Conservation (phyloP, 2,888 invertebrate genomes). For the Euplexia lucipara region DNA sequence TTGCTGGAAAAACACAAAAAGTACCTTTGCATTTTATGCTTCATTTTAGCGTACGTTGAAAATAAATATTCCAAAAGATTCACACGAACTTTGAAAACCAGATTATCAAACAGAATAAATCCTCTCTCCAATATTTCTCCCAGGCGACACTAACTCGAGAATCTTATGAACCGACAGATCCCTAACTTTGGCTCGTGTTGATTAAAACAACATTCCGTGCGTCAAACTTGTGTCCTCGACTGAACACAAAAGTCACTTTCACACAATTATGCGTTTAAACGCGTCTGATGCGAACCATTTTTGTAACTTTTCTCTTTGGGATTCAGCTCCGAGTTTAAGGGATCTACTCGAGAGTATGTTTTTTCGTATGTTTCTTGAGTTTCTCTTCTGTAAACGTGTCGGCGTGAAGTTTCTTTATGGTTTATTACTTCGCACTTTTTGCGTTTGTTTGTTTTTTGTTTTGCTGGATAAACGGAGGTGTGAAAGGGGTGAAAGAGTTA, state of each 20-base stretch:
- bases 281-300: conserved; percentile 65
- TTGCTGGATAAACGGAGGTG: conserved; percentile 19
- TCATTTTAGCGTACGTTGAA: not conserved
- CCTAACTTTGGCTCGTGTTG: conserved; percentile 72
- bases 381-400: conserved; percentile 52
- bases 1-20: not conserved
- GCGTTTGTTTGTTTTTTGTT: conserved; percentile 38
- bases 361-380: conserved; percentile 48
- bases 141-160: conserved; percentile 42
- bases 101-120: conserved; percentile 26
- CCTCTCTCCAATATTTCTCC: conserved; percentile 12
- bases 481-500: not conserved
- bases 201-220: conserved; percentile 79
- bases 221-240: conserved; percentile 64
- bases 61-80: conserved; percentile 6
- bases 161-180: conserved; percentile 37
- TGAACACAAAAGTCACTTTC: conserved; percentile 61
- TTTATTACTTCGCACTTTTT: conserved; percentile 51
- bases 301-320: conserved; percentile 62
- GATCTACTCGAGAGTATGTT: conserved; percentile 54
- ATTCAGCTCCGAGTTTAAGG: conserved; percentile 53
- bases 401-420: conserved; percentile 56
- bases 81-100: conserved; percentile 1
- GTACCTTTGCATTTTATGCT: no score
- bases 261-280: conserved; percentile 74